Percentiles rank a stretch among this genome's conserved stretches.
Evolutionary conservation across 2,113 vertebrate genomes (phyloP).

Genomic region (Dasyornis broadbenti): DNA sequence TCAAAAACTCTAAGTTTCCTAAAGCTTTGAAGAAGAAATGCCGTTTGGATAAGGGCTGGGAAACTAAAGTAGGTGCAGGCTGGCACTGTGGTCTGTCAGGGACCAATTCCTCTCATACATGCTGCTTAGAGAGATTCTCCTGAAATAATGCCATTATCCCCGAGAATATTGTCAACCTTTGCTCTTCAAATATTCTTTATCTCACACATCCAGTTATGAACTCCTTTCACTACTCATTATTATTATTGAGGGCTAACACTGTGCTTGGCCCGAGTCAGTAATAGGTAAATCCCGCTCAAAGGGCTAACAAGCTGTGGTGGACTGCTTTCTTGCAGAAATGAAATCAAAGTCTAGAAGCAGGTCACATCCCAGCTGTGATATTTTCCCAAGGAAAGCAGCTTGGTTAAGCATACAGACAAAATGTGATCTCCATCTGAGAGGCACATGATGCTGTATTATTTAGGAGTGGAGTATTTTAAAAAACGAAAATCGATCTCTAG

Average conservation of each 20-base stretch:
- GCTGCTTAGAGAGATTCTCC: neutral
- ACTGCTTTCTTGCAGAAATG: neutral
- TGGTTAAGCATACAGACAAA: neutral
- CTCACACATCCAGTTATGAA: slow-evolving; percentile 1
- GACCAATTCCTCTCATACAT: neutral
- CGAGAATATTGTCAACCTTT: neutral
- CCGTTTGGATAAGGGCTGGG: neutral
- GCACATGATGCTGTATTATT: neutral
- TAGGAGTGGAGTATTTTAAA: neutral
- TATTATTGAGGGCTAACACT: neutral
- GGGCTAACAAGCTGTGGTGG: neutral
- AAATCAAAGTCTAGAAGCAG: slow-evolving; percentile 19
- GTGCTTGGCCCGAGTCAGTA: neutral
- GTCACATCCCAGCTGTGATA: slow-evolving; percentile 18
- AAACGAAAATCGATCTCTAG: neutral
- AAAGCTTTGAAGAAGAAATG: neutral
- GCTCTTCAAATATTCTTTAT: slow-evolving; percentile 17
- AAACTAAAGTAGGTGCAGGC: neutral
- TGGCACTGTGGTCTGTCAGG: neutral
- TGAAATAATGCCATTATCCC: neutral
- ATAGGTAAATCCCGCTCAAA: neutral
- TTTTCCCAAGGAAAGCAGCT: slow-evolving; percentile 35
- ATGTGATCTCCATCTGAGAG: neutral
- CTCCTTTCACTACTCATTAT: slow-evolving; percentile 18
- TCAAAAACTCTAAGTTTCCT: neutral